Base-by-base conservation (phyloP, 2,797 vertebrate genomes). In the Paratrypauchen microcephalus region DNA sequence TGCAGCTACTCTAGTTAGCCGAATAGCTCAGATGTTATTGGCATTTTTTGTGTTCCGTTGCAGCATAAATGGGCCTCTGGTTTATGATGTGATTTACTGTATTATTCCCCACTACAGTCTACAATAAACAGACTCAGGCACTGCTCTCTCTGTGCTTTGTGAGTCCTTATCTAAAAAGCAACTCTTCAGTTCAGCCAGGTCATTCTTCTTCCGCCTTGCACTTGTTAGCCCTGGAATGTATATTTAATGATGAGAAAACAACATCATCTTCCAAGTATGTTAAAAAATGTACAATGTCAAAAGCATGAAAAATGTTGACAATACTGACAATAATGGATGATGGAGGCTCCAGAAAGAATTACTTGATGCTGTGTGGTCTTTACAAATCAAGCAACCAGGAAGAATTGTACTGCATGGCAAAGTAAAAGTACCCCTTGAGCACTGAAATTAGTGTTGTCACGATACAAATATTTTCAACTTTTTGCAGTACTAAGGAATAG, bases 201-300 rank as follows among this genome's bases (percentile, higher is more conserved):
- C 80, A 61, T 54, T 54, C 28, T 54, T 19, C 30, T 72, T 78
- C 77, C 72, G 74, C 70, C 64, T 69, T 81, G 89, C 88, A 90
- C 89, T 89, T 91, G 87, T 85, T 90, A 83, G 86, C 73, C 78
- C 60, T 67, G 81, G 71, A 70, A 73, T 89, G 84, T 67, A 89
- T 89, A 89, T 91, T 92, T 90, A 87, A 92, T 88, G 81, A 92
- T 81, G 67, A 84, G 79, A 85, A 90, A 89, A 82, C 74, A 62
- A 72, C 79, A 79, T 71, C 69, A 66, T 79, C 82, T 79, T 70
- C 75, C 21, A 47, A 70, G 78, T 61, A 66, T 58, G 85, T 91
- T 86, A 84, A 87, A 83, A 83, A 77, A 78, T 86, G 80, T 68
- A 85, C 72, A 69, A 68, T 32, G 62, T 19, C 47, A 54, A 41